These are phyloP conservation scores for Acanthisitta chloris DNA, from an alignment of 2,113 vertebrate genomes.

Conservation along the genomic window DNA sequence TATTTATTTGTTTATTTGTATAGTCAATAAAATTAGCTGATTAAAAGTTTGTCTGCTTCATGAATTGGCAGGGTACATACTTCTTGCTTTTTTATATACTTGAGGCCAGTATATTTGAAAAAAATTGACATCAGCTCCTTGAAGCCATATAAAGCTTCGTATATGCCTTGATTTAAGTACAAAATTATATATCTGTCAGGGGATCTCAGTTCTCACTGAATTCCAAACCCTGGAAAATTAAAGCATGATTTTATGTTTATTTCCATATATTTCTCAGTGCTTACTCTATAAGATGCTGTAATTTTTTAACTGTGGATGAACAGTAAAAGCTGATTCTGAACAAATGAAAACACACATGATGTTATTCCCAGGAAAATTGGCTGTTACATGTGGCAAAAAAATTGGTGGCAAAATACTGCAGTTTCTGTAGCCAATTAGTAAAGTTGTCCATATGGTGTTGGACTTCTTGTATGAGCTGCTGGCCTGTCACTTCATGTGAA, in stretches of 20 bases:
- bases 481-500: neutral
- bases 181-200: neutral
- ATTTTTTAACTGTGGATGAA: constrained; percentile 12
- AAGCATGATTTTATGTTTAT: neutral
- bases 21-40: neutral
- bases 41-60: neutral
- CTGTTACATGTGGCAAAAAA: neutral
- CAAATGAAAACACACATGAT: constrained; percentile 9
- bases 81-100: neutral
- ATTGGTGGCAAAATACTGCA: neutral
- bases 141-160: neutral
- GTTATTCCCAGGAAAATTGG: neutral
- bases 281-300: neutral
- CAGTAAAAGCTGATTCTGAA: constrained; percentile 20
- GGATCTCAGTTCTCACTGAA: neutral
- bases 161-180: neutral
- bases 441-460: neutral
- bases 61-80: neutral
- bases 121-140: neutral
- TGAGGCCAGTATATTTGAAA: neutral
- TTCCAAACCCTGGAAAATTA: neutral
- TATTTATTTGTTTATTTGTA: neutral
- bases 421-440: neutral
- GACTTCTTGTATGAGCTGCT: neutral
- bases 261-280: neutral